These are phyloP conservation scores for Crotalus tigris DNA, from an alignment of 2,113 vertebrate species.

Conservation along the genomic window DNA sequence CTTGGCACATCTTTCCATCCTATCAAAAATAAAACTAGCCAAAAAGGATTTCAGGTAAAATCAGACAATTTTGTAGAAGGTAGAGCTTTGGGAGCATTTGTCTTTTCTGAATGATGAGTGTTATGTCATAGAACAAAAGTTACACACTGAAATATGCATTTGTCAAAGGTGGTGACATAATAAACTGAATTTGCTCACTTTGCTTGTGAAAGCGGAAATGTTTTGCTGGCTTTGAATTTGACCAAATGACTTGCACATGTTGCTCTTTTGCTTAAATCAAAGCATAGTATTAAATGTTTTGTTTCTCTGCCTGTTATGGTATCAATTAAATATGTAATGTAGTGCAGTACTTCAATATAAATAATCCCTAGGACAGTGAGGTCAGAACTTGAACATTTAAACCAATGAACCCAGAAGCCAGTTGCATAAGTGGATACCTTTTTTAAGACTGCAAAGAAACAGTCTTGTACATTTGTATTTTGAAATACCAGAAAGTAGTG, in stretches of 20 bases:
- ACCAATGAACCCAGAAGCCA: not conserved
- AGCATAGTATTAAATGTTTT: slow-evolving; percentile 34
- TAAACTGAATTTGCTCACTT: not conserved
- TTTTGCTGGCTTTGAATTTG: slow-evolving; percentile 34
- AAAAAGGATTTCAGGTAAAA: not conserved
- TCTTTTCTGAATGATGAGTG: not conserved
- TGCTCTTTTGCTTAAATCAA: not conserved
- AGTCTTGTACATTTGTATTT: not conserved
- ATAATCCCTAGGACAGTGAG: not conserved
- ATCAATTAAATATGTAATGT: slow-evolving; percentile 2
- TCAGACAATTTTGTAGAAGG: not conserved
- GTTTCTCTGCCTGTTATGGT: not conserved
- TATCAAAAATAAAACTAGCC: not conserved
- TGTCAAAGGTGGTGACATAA: not conserved
- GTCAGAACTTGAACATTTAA: not conserved
- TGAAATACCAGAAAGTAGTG: not conserved
- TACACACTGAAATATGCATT: slow-evolving; percentile 13
- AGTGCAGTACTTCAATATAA: not conserved
- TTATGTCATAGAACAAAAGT: not conserved
- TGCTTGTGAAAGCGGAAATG: not conserved
- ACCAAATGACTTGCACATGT: not conserved
- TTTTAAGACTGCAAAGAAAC: slow-evolving; percentile 12
- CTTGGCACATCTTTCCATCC: not conserved
- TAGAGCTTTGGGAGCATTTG: not conserved
- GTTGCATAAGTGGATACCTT: not conserved